A percentile compares a stretch with the other conserved stretches of the same genome.
Evolutionary conservation across 2,113 vertebrate species (phyloP).

Genomic region (Eudyptes chrysolophus): DNA sequence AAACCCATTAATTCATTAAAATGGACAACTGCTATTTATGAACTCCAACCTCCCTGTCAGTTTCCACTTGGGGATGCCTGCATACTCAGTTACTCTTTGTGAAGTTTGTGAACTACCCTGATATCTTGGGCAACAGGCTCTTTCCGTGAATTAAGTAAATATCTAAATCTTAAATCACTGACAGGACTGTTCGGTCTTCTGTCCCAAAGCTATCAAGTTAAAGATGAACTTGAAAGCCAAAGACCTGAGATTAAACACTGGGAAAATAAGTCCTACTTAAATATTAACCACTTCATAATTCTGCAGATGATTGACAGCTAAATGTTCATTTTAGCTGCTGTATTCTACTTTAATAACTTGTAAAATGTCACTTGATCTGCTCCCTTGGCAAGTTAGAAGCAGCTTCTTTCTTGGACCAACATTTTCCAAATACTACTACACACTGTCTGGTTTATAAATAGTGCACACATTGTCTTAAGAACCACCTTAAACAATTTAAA

Average conservation of each 20-base stretch:
- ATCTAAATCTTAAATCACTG: neutral
- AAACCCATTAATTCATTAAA: neutral
- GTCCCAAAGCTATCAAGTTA: neutral
- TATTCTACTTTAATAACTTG: neutral
- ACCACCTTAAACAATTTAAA: neutral
- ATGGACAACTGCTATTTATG: neutral
- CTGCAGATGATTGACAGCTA: neutral
- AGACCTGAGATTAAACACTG: neutral
- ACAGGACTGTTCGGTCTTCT: neutral
- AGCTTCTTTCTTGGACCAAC: neutral
- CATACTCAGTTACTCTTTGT: neutral
- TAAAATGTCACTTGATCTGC: neutral
- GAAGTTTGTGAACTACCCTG: neutral
- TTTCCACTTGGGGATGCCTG: fast-evolving
- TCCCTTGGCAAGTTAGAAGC: neutral
- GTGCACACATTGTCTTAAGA: fast-evolving
- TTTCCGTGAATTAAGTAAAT: neutral
- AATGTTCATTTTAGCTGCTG: neutral
- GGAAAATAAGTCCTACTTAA: constrained; percentile 1
- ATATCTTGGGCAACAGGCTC: neutral
- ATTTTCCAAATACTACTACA: neutral
- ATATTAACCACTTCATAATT: constrained; percentile 23
- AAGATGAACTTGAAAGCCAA: constrained; percentile 1
- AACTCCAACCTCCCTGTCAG: neutral
- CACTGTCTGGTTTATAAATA: fast-evolving